Evolutionary conservation across 2,113 vertebrate genomes (phyloP).

Genomic region (Cathartes aura): DNA sequence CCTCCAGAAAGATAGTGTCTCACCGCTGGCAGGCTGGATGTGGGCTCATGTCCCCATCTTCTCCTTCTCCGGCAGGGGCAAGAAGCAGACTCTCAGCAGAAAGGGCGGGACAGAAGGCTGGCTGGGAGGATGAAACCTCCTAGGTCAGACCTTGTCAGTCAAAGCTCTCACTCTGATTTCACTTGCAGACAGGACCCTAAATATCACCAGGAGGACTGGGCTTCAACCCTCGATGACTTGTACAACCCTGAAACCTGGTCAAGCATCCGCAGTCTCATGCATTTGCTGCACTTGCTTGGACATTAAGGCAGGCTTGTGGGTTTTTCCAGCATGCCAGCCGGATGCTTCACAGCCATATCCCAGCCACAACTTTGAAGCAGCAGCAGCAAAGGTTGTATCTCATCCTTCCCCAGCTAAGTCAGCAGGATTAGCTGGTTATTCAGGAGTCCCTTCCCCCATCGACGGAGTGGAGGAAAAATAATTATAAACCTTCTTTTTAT

Average conservation of each 20-base stretch:
- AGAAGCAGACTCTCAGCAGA: neutral
- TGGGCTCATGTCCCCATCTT: neutral
- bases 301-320: neutral
- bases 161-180: neutral
- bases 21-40: neutral
- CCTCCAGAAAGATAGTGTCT: neutral
- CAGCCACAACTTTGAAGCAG: neutral
- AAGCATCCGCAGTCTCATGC: neutral
- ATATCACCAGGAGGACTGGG: neutral
- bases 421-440: constrained; percentile 15
- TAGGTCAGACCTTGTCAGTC: neutral
- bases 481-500: neutral
- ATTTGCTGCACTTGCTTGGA: neutral
- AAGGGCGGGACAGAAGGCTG: neutral
- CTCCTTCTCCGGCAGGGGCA: neutral
- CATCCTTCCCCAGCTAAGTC: neutral
- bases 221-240: neutral
- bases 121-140: neutral
- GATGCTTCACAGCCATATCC: neutral
- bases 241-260: neutral
- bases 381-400: neutral
- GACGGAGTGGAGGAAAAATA: neutral
- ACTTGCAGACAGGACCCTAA: neutral
- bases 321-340: neutral
- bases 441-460: neutral